Evolutionary conservation across 2,888 invertebrate genomes (phyloP), one percentile per base, ranked within the genome.

Genomic region (Gordius sp.): DNA sequence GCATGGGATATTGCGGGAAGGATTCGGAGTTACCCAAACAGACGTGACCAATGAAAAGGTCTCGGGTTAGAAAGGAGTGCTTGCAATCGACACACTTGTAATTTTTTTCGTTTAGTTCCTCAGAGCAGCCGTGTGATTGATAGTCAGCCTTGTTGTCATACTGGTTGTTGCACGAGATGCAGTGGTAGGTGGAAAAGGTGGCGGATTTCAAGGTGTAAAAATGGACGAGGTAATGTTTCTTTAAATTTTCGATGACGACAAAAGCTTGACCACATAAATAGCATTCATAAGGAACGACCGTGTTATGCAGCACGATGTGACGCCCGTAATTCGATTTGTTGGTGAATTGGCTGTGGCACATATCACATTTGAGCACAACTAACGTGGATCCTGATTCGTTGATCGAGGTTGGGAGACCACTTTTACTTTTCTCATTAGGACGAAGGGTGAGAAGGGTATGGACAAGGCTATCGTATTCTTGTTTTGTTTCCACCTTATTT

Each of bases 241-340:
- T 47, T 20, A 47, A 47, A 47, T 47, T 47, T 20, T 47, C 47
- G 4, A 47, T 47, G 13, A 47, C 23, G 16, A 47, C 23, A 47
- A 47, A 47, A 4, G 47, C 47, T 47, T 47, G 47, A 23, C 47
- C 47, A 47, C 47, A 47, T 20, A 47, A 23, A 47, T n/a, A 47
- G 23, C 47, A 47, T n/a, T 8, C 4, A 23, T 47, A 47, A 4
- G 47, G 47, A 4, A 4, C 4, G 23, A 47, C 47, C 8, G 47
- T 47, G 23, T 47, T 47, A 20, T 47, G 47, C 13, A 47, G n/a
- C 4, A 47, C 20, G 4, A 47, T 47, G 20, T 47, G 47, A 47
- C 47, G 47, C 47, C 13, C 47, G 20, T n/a, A 47, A 20, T 47
- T 47, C 4, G 16, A n/a, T 47, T 47, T 47, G 23, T 8, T n/a